Conservation (phyloP, 2,797 vertebrate species). For the Falco concolor region DNA sequence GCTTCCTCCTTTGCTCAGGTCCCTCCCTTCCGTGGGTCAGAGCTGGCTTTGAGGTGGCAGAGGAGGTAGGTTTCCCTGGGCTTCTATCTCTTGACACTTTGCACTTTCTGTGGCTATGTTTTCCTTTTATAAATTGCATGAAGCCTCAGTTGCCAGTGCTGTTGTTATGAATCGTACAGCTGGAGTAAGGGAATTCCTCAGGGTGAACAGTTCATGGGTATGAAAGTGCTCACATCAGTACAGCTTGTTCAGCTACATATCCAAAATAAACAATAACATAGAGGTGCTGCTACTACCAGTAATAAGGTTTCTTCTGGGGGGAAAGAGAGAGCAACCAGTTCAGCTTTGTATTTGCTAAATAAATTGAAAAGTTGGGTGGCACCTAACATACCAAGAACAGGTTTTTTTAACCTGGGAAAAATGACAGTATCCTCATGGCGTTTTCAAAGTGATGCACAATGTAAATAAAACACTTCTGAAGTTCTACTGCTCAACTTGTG, state of each 20-base stretch:
- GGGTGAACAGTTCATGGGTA: neutral
- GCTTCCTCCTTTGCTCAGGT: neutral
- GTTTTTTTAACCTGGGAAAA: neutral
- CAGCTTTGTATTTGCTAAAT: neutral
- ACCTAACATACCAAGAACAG: neutral
- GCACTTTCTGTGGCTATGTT: neutral
- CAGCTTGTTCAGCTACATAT: neutral
- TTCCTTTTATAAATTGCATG: neutral
- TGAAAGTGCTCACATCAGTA: neutral
- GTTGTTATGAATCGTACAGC: neutral
- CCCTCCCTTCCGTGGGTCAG: neutral
- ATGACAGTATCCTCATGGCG: neutral
- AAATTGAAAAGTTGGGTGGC: neutral
- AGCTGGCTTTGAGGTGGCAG: neutral
- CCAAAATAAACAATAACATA: neutral
- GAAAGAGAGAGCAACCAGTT: neutral
- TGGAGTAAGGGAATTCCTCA: slow-evolving; percentile 15
- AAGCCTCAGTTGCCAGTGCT: neutral
- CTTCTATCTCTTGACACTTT: neutral
- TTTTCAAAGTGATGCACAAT: neutral
- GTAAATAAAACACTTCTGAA: neutral
- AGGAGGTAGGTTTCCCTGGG: neutral
- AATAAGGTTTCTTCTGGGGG: neutral
- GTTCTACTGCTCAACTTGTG: neutral
- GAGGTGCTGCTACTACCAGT: neutral